Percentiles rank a stretch among this genome's conserved stretches.
phyloP scores from a whole-genome alignment of 2,113 vertebrate genomes.

The Rana temporaria region DNA sequence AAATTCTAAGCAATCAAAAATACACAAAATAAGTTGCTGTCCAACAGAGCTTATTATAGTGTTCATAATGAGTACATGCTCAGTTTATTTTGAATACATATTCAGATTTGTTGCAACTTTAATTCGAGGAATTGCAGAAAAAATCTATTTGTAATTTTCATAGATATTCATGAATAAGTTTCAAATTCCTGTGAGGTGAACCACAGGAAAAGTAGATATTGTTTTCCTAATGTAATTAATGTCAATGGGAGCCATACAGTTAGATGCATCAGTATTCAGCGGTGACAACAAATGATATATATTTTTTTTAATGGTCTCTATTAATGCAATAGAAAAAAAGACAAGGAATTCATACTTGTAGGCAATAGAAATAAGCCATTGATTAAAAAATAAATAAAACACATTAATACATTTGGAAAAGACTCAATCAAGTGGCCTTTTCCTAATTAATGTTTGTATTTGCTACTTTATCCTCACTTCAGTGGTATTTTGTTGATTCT shows the following conservation, averaged over 20 bases:
- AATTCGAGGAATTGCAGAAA: no score
- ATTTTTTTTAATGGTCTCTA: no score
- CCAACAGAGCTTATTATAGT: no score
- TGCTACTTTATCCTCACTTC: not conserved
- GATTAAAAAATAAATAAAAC: slow-evolving; percentile 1
- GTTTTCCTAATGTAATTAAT: slow-evolving; percentile 35
- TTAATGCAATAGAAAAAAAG: slow-evolving; percentile 26
- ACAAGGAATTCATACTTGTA: slow-evolving; percentile 10
- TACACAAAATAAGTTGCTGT: no score
- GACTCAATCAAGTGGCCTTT: slow-evolving; percentile 17
- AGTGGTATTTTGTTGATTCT: slow-evolving; percentile 19
- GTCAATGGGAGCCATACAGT: slow-evolving; percentile 24
- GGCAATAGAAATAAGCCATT: slow-evolving; percentile 31
- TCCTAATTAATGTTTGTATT: slow-evolving; percentile 38
- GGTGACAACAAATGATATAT: not conserved
- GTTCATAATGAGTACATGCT: no score
- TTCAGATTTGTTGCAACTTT: no score
- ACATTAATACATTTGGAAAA: slow-evolving; percentile 32
- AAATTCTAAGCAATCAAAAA: no score
- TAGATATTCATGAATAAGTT: slow-evolving; percentile 18
- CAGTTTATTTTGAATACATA: no score
- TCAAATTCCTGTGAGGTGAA: not conserved
- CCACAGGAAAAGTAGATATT: slow-evolving; percentile 1
- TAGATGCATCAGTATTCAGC: slow-evolving; percentile 3
- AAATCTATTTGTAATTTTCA: not conserved